A percentile compares a stretch with the other conserved stretches of the same genome.
Conservation (phyloP, 2,888 invertebrate species). For the Metopia argyrocephala region DNA sequence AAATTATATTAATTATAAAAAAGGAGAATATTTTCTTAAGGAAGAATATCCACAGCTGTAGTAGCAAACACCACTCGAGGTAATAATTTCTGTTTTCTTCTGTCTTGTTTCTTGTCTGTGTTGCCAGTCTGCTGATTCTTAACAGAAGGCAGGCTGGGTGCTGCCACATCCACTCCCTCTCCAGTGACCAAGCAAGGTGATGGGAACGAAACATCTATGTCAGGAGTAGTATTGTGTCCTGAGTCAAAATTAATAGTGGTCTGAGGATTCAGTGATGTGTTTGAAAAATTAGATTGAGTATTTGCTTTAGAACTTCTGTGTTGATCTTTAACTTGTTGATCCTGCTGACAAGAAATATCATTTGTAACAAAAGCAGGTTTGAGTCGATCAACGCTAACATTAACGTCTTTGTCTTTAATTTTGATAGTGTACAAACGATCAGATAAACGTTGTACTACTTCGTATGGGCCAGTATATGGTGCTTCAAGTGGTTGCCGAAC, state of each 20-base stretch:
- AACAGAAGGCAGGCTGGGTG: background rate
- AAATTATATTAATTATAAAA: too few species aligned
- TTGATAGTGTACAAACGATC: slow-evolving; percentile 41
- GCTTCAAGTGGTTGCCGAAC: slow-evolving; percentile 26
- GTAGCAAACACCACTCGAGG: background rate
- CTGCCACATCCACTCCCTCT: slow-evolving; percentile 4
- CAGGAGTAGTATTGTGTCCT: background rate
- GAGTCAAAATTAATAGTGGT: too few species aligned
- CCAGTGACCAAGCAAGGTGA: background rate
- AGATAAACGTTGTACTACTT: slow-evolving; percentile 28
- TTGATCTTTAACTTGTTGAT: background rate
- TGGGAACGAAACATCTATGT: background rate
- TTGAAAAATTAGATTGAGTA: background rate
- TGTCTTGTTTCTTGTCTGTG: background rate
- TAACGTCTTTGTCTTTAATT: slow-evolving; percentile 23
- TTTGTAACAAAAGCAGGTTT: slow-evolving; percentile 43
- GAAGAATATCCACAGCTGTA: too few species aligned
- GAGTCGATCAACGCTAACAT: slow-evolving; percentile 34
- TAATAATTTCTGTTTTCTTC: background rate
- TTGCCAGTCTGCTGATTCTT: background rate
- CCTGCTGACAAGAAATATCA: too few species aligned
- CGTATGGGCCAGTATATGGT: slow-evolving; percentile 43
- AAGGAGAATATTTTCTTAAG: too few species aligned
- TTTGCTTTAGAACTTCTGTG: background rate
- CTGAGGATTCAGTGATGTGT: too few species aligned